phyloP scores from a whole-genome alignment of 2,888 invertebrate genomes.

The Tridacna crocea region DNA sequence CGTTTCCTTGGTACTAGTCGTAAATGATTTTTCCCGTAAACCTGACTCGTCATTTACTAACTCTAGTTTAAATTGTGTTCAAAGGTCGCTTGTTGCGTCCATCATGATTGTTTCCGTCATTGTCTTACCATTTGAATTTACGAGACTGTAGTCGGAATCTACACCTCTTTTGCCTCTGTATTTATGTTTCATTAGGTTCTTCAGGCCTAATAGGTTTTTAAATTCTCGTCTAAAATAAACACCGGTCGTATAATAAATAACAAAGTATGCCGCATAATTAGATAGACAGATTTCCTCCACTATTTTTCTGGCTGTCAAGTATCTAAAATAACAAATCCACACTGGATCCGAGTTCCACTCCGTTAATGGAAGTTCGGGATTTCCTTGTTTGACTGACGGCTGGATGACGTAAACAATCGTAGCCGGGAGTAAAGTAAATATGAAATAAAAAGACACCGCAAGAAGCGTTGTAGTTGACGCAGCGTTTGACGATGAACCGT shows the following conservation, averaged over 20 bases:
- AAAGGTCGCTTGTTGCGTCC: conserved; percentile 50
- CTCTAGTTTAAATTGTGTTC: background rate
- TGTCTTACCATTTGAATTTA: conserved; percentile 47
- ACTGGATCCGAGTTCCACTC: conserved; percentile 70
- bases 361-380: conserved; percentile 57
- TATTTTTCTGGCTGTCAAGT: conserved; percentile 75
- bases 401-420: conserved; percentile 82
- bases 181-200: conserved; percentile 34
- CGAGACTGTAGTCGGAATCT: conserved; percentile 53
- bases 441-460: conserved; percentile 84
- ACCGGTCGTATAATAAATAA: conserved; percentile 83
- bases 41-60: no score
- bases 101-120: conserved; percentile 54
- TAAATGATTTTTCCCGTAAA: no score
- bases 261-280: conserved; percentile 83
- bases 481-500: conserved; percentile 64
- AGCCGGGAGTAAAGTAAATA: conserved; percentile 82
- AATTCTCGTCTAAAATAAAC: conserved; percentile 80
- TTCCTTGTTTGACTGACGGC: conserved; percentile 70
- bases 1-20: no score
- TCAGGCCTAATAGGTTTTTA: conserved; percentile 55
- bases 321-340: conserved; percentile 80
- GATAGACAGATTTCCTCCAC: conserved; percentile 82
- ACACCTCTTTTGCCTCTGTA: conserved; percentile 24
- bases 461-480: conserved; percentile 83